Evolutionary conservation across 2,797 vertebrate genomes (phyloP).

Genomic region (Lepidocolaptes lacrymiger): DNA sequence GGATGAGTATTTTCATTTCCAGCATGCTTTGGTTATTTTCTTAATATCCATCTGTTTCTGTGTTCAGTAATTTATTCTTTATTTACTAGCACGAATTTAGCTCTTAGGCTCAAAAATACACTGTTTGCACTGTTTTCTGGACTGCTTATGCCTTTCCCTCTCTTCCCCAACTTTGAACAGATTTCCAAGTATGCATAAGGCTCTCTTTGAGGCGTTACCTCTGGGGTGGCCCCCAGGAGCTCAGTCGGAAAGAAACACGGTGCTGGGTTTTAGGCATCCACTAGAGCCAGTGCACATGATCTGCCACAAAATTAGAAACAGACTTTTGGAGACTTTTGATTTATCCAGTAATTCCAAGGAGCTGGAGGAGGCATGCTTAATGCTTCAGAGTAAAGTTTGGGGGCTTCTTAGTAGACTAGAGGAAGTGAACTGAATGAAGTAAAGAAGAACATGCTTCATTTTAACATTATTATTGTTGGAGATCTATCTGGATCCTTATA

Average conservation of each 20-base stretch:
- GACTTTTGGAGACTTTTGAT: neutral
- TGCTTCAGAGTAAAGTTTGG: neutral
- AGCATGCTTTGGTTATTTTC: constrained; percentile 22
- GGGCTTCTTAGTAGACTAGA: neutral
- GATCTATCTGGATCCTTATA: neutral
- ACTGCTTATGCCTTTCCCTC: neutral
- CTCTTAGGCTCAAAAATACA: neutral
- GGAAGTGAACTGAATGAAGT: neutral
- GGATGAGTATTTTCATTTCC: neutral
- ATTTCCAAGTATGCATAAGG: neutral
- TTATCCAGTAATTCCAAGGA: neutral
- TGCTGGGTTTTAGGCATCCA: accelerated
- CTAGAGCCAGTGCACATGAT: accelerated
- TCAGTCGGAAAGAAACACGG: neutral
- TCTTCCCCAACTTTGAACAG: neutral
- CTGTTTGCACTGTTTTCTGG: neutral
- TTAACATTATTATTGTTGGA: neutral
- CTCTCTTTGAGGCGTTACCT: neutral
- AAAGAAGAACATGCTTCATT: neutral
- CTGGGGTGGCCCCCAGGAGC: neutral
- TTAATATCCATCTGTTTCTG: constrained; percentile 54
- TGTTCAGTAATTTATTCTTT: constrained; percentile 26
- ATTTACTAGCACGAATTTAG: constrained; percentile 6
- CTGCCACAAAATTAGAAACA: neutral
- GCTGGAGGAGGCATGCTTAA: neutral